Percentiles rank a stretch among this genome's conserved stretches.
phyloP scores from a whole-genome alignment of 2,797 vertebrate species.

The Simalia tracyae region DNA sequence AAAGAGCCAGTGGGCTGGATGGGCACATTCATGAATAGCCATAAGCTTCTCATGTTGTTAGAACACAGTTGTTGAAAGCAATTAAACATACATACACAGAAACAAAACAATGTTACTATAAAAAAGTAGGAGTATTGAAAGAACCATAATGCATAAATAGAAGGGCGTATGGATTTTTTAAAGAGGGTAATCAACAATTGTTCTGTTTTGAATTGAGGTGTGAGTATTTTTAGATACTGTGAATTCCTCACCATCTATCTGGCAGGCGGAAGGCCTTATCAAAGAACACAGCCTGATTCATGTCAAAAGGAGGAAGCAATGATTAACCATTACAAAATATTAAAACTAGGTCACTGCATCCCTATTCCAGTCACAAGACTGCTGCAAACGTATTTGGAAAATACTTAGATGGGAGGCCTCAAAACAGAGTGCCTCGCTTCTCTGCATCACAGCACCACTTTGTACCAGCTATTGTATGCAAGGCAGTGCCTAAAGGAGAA shows the following conservation, averaged over 20 bases:
- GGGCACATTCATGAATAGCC: neutral
- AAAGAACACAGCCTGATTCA: slow-evolving; percentile 77
- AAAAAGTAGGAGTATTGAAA: slow-evolving; percentile 47
- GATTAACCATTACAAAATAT: slow-evolving; percentile 73
- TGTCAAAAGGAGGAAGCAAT: slow-evolving; percentile 85
- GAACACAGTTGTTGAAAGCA: neutral
- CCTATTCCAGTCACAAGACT: slow-evolving; percentile 25
- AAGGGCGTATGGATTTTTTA: slow-evolving; percentile 34
- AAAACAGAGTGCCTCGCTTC: neutral
- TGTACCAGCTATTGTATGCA: neutral
- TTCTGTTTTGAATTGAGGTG: slow-evolving; percentile 66
- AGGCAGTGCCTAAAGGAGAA: neutral
- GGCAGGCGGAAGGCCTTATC: slow-evolving; percentile 77
- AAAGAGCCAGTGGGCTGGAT: neutral
- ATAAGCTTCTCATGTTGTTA: neutral
- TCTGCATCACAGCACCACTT: neutral
- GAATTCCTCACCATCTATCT: slow-evolving; percentile 70
- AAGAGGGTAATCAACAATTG: slow-evolving; percentile 56
- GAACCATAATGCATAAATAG: slow-evolving; percentile 51
- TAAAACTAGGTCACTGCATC: slow-evolving; percentile 63
- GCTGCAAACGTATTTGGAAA: slow-evolving; percentile 54
- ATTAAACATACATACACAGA: neutral
- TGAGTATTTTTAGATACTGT: slow-evolving; percentile 74
- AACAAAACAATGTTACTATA: slow-evolving; percentile 47
- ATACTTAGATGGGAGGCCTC: neutral